Percentiles rank a stretch among this genome's conserved stretches.
Evolutionary conservation across 2,888 invertebrate genomes (phyloP).

Genomic region (Bellardia pandia): DNA sequence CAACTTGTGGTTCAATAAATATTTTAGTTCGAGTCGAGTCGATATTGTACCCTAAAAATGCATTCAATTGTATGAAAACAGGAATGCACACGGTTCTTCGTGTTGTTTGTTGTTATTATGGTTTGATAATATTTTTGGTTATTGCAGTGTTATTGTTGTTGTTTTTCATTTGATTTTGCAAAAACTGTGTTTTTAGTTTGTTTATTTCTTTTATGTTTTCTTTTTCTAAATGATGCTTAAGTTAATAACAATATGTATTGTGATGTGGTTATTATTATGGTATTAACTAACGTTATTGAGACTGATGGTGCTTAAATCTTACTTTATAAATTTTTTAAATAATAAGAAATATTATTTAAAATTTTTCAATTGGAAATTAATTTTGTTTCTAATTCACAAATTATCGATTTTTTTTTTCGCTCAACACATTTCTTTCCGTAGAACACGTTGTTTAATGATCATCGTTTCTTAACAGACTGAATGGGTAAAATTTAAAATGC

Average conservation of each 20-base stretch:
- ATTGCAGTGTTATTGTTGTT: constrained; percentile 19
- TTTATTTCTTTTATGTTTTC: background rate
- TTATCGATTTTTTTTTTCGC: constrained; percentile 3
- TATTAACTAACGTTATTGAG: constrained; percentile 40
- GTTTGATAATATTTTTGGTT: constrained; percentile 26
- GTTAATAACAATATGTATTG: constrained; percentile 13
- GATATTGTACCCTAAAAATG: constrained; percentile 65
- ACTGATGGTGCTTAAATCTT: constrained; percentile 24
- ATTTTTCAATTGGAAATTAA: constrained; percentile 5
- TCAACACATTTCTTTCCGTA: constrained; percentile 39
- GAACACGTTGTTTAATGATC: constrained; percentile 74
- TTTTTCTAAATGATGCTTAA: constrained; percentile 33
- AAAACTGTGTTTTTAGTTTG: constrained; percentile 11
- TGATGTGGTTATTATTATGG: background rate
- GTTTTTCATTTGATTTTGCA: constrained; percentile 42
- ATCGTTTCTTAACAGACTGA: constrained; percentile 77
- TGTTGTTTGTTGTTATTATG: constrained; percentile 14
- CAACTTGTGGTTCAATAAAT: constrained; percentile 60
- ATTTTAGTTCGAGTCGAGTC: constrained; percentile 49
- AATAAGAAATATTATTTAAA: background rate
- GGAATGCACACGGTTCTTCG: constrained; percentile 57
- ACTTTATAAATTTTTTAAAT: background rate
- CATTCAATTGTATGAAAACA: constrained; percentile 71
- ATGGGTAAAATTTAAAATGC: constrained; percentile 78
- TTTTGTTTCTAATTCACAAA: background rate